Evolutionary conservation across 2,797 vertebrate genomes (phyloP), one percentile per base, ranked within the genome.

Genomic region (Neolamprologus multifasciatus): DNA sequence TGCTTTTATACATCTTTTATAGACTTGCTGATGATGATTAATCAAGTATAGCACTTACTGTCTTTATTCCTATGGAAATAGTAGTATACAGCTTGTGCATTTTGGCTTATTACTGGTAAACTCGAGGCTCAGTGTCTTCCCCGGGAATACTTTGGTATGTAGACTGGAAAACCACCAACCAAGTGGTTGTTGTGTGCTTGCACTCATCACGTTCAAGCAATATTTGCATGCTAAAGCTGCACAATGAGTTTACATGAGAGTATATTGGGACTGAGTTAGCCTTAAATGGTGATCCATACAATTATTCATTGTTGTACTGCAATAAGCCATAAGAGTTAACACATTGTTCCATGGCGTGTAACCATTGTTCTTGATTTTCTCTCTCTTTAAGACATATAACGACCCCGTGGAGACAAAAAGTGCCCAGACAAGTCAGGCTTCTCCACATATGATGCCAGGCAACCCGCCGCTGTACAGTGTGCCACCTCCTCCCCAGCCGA

Each of bases 401-500:
- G 99, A 99, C 86, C 98, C 97, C 1, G 98, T 86, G 90, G 95
- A 99, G 90, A 94, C 96, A 67, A 99, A 99, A 96, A 97, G 92
- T 82, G 19, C 93, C 83, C 98, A 97, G 88, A 97, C 95, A 31
- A 98, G 95, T 92, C 97, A 98, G 69, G 96, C 96, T 82, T 95
- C 96, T 87, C 94, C 95, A 79, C 98, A 99, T 95, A 97, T 99
- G 98, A 97, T 99, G 88, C 96, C 98, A 59, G 97, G 97, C 88
- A 99, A 98, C 96, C 95, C 97, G 91, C 97, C 97, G 79, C 96
- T 99, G 96, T 99, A 99, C 92, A 97, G 98, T 3, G 97, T 99
- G 95, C 97, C 95, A 91, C 92, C 83, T 48, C 89, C 98, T 0
- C 97, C 97, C 0, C 98, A 99, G 95, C 93, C 98, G 50, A 98